Evolutionary conservation across 1,140 invertebrate species (phyloP).

Genomic region (Papilio xuthus): DNA sequence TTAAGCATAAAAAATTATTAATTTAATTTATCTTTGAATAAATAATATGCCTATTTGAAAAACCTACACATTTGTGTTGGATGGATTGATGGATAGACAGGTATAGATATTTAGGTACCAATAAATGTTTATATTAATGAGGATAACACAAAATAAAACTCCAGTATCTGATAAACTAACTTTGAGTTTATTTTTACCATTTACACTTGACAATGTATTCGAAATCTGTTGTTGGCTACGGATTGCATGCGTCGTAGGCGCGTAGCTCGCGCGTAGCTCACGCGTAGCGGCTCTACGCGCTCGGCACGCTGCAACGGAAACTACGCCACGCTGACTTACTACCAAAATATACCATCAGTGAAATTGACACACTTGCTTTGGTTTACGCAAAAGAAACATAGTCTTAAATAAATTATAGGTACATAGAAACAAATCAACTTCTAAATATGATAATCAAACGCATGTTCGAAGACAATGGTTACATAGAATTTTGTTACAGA

Average conservation of each 20-base stretch:
- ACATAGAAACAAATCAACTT: constrained; percentile 39
- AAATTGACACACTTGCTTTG: constrained; percentile 41
- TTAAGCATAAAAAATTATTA: too few relatives aligned
- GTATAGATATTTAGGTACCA: not conserved
- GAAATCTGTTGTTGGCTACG: constrained; percentile 79
- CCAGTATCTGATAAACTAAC: constrained; percentile 82
- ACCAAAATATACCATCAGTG: constrained; percentile 39
- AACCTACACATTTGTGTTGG: too few relatives aligned
- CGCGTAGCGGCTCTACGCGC: constrained; percentile 56
- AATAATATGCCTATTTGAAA: too few relatives aligned
- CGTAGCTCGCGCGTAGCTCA: constrained; percentile 68
- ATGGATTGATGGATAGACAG: not conserved
- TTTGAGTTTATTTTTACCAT: constrained; percentile 83
- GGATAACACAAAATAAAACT: constrained; percentile 70
- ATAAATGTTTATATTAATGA: constrained; percentile 3
- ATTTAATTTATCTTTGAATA: too few relatives aligned
- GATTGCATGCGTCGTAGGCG: constrained; percentile 70
- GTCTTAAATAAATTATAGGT: constrained; percentile 33
- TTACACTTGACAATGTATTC: constrained; percentile 83
- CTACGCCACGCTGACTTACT: constrained; percentile 36
- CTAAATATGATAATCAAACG: constrained; percentile 42
- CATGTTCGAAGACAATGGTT: constrained; percentile 52
- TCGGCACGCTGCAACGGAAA: constrained; percentile 60
- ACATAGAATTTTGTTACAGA: constrained; percentile 72
- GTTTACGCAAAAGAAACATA: constrained; percentile 34